Conservation (phyloP, 2,113 vertebrate genomes). For the Oreochromis spilurus region DNA sequence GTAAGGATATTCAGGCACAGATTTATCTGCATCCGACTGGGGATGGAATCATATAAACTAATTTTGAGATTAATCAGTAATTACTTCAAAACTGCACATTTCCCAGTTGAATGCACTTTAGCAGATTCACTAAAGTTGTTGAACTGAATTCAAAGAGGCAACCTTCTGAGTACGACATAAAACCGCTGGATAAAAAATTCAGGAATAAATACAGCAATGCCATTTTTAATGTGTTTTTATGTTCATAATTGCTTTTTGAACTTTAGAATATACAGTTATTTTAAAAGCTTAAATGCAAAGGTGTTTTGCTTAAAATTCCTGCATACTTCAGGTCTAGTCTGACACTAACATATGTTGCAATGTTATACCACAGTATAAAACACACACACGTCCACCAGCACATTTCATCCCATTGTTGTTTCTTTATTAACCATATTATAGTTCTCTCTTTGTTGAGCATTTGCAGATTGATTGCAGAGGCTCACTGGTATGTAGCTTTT, state of each 20-base stretch:
- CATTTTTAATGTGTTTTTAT: neutral
- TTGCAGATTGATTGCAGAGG: neutral
- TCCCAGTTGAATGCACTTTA: slow-evolving; percentile 23
- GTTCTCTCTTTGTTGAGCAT: neutral
- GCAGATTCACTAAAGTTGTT: neutral
- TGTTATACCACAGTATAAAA: neutral
- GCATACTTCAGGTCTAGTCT: neutral
- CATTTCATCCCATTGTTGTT: neutral
- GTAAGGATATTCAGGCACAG: slow-evolving; percentile 8
- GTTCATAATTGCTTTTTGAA: neutral
- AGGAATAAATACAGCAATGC: neutral
- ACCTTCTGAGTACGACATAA: neutral
- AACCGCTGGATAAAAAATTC: neutral
- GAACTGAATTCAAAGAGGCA: slow-evolving; percentile 22
- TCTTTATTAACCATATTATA: neutral
- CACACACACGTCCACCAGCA: neutral
- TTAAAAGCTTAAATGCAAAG: neutral
- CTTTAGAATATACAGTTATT: neutral
- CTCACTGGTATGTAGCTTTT: neutral
- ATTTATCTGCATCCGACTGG: slow-evolving; percentile 4
- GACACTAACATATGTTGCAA: neutral
- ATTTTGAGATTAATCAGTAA: slow-evolving; percentile 55
- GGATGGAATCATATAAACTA: slow-evolving; percentile 24
- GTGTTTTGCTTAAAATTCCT: neutral
- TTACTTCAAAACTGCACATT: slow-evolving; percentile 38